Evolutionary conservation across 2,888 invertebrate species (phyloP), one percentile per base, ranked within the genome.

Genomic region (Drosophila ustulata): DNA sequence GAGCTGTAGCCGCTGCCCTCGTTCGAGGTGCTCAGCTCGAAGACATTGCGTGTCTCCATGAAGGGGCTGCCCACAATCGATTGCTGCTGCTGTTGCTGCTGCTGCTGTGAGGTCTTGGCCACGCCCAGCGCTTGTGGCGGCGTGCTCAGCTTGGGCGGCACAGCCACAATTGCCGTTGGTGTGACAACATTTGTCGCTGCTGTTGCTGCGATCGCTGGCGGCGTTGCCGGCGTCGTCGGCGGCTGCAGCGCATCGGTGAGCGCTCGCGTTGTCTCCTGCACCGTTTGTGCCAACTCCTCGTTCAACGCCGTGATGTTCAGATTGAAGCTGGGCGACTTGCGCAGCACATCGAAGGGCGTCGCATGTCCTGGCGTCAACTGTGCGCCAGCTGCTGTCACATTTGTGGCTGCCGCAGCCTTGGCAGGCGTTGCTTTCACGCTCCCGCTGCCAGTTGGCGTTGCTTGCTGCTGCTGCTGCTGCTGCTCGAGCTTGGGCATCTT

Each of bases 271-370:
- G 91, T 92, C 72, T 92, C 92, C 71, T 92, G 92, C 5, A 92
- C 91, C 0, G 91, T 91, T 59, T 92, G 91, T 0, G 91, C 91
- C 32, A 91, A 70, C 49, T 92, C 92, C 66, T 92, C 92, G 39
- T 91, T 91, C 0, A 92, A 73, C 0, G 92, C 91, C 13, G 89
- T 90, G 3, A 92, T 90, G 52, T 92, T 91, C 28, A 92, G 67
- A 78, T 92, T 92, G 49, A 92, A 92, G 53, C 91, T 92, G 11
- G 92, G 92, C 5, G 92, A 92, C 77, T 92, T 92, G 5, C 92
- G 82, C 11, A 92, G 45, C 0, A 85, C 90, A 82, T 92, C 92
- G 41, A 94, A 94, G 56, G 94, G 93, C 59, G 84, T 86, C 23
- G 86, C 71, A 58, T 61, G 71, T 4, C 56, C 32, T 7, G 71